Base-by-base conservation (phyloP, 2,797 vertebrate genomes). In the Gallirallus australis region DNA sequence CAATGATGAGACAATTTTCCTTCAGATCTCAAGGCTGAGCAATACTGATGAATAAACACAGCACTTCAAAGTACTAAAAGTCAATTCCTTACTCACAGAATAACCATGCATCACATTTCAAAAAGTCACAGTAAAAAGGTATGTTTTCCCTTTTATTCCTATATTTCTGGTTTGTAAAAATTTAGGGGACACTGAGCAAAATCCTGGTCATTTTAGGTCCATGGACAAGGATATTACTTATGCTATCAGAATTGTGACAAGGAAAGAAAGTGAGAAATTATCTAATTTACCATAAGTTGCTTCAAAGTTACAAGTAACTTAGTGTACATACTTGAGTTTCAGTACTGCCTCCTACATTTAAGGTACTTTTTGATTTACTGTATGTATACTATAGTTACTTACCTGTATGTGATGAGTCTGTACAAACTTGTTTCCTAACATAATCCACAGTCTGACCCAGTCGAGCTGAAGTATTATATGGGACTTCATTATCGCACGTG, bases 401-500 rank as follows among this genome's bases (percentile, higher is more conserved):
- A 99, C 99, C 98, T 98, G 96, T 85, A 82, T 77, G 95, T 25
- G 96, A 91, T 27, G 89, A 73, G 77, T 91, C 96, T 86, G 81
- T 60, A 85, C 88, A 94, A 21, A 94, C 96, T 96, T 98, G 99
- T 94, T 99, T 99, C 97, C 98, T 98, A 53, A 99, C 40, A 94
- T 95, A 98, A 89, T 98, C 98, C 96, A 99, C 98, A 93, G 99
- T 97, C 95, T 99, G 99, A 94, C 99, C 98, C 97, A 99, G 82
- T 54, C 97, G 98, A 47, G 98, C 98, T 3, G 98, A 98, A 94
- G 91, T 97, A 81, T 97, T 98, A 94, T 98, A 99, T 11, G 98
- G 98, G 87, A 99, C 98, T 86, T 99, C 98, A 24, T 98, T 97
- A 95, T 99, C 98, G 70, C 99, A 99, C 14, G 98, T 82, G 93